Evolutionary conservation across 2,888 invertebrate species (phyloP), one percentile per base, ranked within the genome.

Genomic region (Xestoiulus laeticollis): DNA sequence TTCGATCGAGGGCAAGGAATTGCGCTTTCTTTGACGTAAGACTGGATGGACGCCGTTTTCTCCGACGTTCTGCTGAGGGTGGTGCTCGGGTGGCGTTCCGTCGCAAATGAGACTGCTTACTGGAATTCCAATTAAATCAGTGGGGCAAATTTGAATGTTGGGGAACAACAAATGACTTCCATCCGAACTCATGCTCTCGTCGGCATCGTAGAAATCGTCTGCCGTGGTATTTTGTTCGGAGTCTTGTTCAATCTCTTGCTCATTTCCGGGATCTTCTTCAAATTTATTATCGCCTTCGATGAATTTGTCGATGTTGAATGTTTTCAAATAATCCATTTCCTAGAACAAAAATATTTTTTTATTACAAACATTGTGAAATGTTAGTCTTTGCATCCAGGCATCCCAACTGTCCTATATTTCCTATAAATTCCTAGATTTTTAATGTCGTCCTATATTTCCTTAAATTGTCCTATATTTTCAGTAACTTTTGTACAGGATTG

Each of bases 281-380:
- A 68, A 68, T 68, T 68, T 85, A 8, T 0, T 16, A 85, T 44
- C 43, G 30, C 44, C n/a, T 30, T 30, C 30, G 26, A 22, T 22
- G 43, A 22, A 32, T 32, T 38, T 86, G 43, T 68, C 30, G 16
- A 59, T 30, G 32, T 68, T 88, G 32, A 86, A 88, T 16, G 85
- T 88, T 22, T 59, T 38, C 48, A 53, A 19, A 43, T 88, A 43
- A 26, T 88, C 88, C 59, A 88, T 68, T 86, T 88, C 86, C 88
- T 88, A 68, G n/a, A 22, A 33, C 0, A 68, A 26, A n/a, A 26
- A 68, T 4, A 16, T 48, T 48, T 14, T 16, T 48, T 19, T 4
- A 14, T 48, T 48, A 48, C 19, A 19, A 48, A 19, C 48, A 12
- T 44, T 14, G 14, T 8, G 14, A 44, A 44, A 44, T 2, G 14